Conservation (phyloP, 2,113 vertebrate species). For the Chaenogobius annularis region DNA sequence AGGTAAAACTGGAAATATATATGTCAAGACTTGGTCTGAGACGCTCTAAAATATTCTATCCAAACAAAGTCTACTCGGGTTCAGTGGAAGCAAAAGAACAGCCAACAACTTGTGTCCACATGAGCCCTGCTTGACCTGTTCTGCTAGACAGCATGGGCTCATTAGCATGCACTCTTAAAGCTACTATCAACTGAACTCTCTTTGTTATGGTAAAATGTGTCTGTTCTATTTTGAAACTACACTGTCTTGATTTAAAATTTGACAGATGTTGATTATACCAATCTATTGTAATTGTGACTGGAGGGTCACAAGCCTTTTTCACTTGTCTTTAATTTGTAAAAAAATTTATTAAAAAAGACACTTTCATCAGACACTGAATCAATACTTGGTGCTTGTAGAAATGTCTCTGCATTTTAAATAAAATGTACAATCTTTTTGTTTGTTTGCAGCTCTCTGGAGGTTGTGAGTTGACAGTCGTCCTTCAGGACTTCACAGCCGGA, state of each 20-base stretch:
- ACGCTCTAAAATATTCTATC: background rate
- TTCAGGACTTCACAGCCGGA: constrained; percentile 91
- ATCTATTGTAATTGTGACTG: no score
- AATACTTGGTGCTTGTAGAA: background rate
- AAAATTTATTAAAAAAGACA: no score
- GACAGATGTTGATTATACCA: no score
- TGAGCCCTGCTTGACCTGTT: constrained; percentile 1
- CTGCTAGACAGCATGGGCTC: background rate
- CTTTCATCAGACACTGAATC: no score
- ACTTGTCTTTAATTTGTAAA: no score
- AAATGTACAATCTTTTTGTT: background rate
- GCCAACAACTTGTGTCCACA: background rate
- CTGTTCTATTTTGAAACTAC: no score
- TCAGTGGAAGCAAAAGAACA: background rate
- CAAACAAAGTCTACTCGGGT: background rate
- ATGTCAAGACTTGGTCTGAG: background rate
- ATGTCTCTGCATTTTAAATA: background rate
- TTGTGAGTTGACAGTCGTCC: constrained; percentile 93
- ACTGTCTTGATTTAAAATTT: no score
- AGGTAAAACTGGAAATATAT: no score
- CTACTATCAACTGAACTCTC: background rate
- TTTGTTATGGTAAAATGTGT: no score
- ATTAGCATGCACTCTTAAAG: background rate
- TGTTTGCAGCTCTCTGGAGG: constrained; percentile 89
- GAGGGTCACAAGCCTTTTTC: no score